Evolutionary conservation across 2,888 invertebrate species (phyloP), one percentile per base, ranked within the genome.

Genomic region (Sacculina carcini): DNA sequence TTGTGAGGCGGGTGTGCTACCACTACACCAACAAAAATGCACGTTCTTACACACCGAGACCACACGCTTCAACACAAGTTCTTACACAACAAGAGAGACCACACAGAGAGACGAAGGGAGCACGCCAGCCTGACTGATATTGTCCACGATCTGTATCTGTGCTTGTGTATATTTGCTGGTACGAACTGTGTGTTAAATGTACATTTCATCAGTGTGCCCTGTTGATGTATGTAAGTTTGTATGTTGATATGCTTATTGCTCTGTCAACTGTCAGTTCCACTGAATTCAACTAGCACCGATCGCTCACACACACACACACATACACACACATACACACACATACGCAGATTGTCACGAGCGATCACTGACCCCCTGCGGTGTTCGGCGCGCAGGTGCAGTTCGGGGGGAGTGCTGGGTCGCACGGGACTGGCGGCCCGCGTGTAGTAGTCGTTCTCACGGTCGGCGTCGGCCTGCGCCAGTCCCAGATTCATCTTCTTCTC

Each of bases 401-500:
- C 16, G 38, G 38, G 38, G 21, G 38, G 38, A 38, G 21, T 21
- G 19, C n/a, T n/a, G n/a, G n/a, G n/a, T n/a, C n/a, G n/a, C n/a
- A n/a, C n/a, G 0, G 79, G 77, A 52, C 75, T 75, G 19, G 78
- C 74, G 3, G 78, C 76, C 61, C 80, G 73, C 12, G 78, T 70
- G 58, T 76, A 77, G 59, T 75, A 76, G 52, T 76, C 76, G 58
- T 78, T 77, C 61, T 79, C 79, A 58, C 78, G 64, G 58, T 78
- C 78, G 40, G 54, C 44, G 32, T 55, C 56, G 58, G 80, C 79
- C 59, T 80, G 79, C 14, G 72, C 75, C 51, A 84, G 70, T 3
- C 83, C 83, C 52, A 90, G 65, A 62, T 90, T 89, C 70, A 90
- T 77, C 64, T 89, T 84, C 44, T 58, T 58, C 55, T 58, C 58